phyloP scores from a whole-genome alignment of 2,888 invertebrate genomes.

The Ferdinandea cuprea region DNA sequence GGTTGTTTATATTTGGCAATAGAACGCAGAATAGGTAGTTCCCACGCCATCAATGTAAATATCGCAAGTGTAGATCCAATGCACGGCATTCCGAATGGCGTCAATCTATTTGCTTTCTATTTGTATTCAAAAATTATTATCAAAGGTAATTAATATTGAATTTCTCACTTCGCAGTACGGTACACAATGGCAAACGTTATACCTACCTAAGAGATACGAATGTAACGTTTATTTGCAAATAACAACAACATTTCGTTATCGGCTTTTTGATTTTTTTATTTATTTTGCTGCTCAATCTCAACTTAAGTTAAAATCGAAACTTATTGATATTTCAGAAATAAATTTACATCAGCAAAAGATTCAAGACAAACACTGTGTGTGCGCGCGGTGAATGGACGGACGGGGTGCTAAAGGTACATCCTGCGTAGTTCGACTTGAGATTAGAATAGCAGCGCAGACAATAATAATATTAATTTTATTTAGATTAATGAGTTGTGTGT shows the following conservation, averaged over 20 bases:
- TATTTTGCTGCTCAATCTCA: background rate
- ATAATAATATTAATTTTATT: constrained; percentile 10
- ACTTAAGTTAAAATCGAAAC: constrained; percentile 48
- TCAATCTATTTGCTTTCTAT: constrained; percentile 54
- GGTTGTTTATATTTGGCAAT: constrained; percentile 47
- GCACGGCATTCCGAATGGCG: constrained; percentile 32
- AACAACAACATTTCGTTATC: constrained; percentile 47
- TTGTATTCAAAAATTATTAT: constrained; percentile 48
- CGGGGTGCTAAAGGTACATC: constrained; percentile 1
- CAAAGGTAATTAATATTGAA: constrained; percentile 66
- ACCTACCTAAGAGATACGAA: constrained; percentile 47
- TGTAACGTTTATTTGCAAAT: constrained; percentile 63
- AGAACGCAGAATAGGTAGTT: background rate
- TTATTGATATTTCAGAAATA: constrained; percentile 46
- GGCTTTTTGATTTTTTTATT: constrained; percentile 16
- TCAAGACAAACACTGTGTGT: background rate
- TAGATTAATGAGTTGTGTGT: constrained; percentile 34
- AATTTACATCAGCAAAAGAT: constrained; percentile 39
- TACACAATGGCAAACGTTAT: too few relatives aligned
- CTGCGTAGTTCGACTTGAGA: background rate
- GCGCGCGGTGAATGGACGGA: background rate
- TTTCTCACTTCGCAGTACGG: constrained; percentile 6
- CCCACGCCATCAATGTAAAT: constrained; percentile 57
- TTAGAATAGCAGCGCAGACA: constrained; percentile 9
- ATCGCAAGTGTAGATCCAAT: constrained; percentile 46